Evolutionary conservation across 2,113 vertebrate genomes (phyloP), one percentile per base, ranked within the genome.

Genomic region (Trochalopteron elliotii): DNA sequence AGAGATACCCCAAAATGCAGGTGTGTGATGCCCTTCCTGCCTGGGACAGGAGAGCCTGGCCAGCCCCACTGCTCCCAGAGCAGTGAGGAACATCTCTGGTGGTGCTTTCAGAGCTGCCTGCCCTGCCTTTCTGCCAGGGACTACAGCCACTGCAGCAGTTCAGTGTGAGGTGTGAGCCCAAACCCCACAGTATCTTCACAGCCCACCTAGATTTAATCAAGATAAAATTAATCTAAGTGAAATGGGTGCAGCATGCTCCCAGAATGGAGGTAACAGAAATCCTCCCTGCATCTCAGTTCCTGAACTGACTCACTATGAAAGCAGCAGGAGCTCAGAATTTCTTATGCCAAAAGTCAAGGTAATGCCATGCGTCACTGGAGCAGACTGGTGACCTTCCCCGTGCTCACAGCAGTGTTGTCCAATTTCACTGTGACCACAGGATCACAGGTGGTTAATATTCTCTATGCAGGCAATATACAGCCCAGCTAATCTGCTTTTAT

Each of bases 401-500:
- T 11, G 50, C 50, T 61, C 47, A 24, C 72, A 86, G 90, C 40
- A 17, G 10, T 2, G 42, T 3, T 68, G 65, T 28, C 79, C 88
- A 39, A 19, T 50, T 50, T 72, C 72, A 55, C 64, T 24, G 67
- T 37, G 60, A 75, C 50, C 77, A 42, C 72, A 60, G 42, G 71
- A 69, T 49, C 55, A n/a, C 14, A 47, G 53, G 74, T 28, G 56
- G 74, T 53, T 88, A 56, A 61, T 40, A 63, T 78, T 55, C 65
- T 65, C 59, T 59, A 2, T 40, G n/a, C 61, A 64, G 67, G 30
- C 69, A 75, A 44, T 59, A 81, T 4, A 82, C 20, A 72, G 31
- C 37, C 75, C 67, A 90, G 82, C n/a, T 83, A 69, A 95, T 69
- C 70, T 83, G 61, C 67, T 85, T 87, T 93, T 74, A 83, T 55